phyloP scores from a whole-genome alignment of 1,140 invertebrate genomes.

The Adelges cooleyi region DNA sequence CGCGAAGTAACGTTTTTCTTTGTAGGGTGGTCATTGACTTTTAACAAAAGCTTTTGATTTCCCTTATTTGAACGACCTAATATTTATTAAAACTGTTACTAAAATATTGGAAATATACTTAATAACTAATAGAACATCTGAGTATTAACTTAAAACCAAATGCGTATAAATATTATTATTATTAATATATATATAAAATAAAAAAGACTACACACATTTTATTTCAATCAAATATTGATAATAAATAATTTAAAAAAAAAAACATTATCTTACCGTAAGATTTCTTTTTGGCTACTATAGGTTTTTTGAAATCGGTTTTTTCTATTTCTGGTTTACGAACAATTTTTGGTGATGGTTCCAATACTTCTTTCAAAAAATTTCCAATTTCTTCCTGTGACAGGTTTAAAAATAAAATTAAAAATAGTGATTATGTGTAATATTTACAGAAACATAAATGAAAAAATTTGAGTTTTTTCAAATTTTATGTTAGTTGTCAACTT shows the following conservation, averaged over 20 bases:
- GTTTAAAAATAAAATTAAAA: not conserved
- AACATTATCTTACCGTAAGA: not conserved
- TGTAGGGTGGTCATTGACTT: not conserved
- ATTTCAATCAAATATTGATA: too few species aligned
- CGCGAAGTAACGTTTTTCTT: not conserved
- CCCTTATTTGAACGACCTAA: slow-evolving; percentile 1
- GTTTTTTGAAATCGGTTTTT: slow-evolving; percentile 20
- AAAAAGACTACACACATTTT: too few species aligned
- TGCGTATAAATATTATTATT: too few species aligned
- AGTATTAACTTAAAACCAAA: too few species aligned
- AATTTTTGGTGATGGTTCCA: slow-evolving; percentile 12
- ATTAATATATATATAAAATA: too few species aligned
- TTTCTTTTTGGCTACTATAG: slow-evolving; percentile 6
- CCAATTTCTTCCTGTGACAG: slow-evolving; percentile 11
- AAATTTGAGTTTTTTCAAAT: not conserved
- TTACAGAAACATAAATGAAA: not conserved
- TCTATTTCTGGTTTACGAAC: slow-evolving; percentile 4
- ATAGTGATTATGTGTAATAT: not conserved
- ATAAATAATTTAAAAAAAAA: not conserved
- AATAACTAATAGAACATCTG: too few species aligned
- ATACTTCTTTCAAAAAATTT: slow-evolving; percentile 19
- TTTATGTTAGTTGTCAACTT: not conserved
- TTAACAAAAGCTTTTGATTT: not conserved
- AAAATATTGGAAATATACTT: too few species aligned
- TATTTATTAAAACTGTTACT: too few species aligned